Conservation (phyloP, 2,888 invertebrate genomes). For the Malthinus seriepunctatus region DNA sequence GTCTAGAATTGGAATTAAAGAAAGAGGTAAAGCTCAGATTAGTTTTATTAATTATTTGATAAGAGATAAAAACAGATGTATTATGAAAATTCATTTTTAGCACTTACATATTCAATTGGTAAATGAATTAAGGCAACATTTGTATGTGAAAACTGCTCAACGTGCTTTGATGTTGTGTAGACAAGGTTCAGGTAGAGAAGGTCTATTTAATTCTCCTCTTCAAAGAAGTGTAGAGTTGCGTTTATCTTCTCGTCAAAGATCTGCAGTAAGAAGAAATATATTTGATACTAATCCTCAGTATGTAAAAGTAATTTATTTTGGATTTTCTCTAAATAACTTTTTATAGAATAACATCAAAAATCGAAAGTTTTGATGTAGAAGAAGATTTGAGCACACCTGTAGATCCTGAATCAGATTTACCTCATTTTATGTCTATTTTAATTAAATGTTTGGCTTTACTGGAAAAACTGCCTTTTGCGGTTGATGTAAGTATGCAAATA, state of each 20-base stretch:
- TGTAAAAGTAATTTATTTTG: constrained; percentile 8
- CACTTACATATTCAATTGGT: constrained; percentile 70
- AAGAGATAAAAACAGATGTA: no score
- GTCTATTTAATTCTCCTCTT: constrained; percentile 57
- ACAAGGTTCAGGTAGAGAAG: constrained; percentile 64
- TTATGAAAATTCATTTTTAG: constrained; percentile 45
- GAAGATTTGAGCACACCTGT: constrained; percentile 60
- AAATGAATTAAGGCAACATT: constrained; percentile 71
- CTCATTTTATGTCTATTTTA: constrained; percentile 76
- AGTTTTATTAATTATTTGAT: constrained; percentile 26
- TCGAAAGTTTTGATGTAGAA: constrained; percentile 55
- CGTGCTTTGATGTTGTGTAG: constrained; percentile 58
- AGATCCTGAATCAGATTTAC: constrained; percentile 65
- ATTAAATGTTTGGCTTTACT: constrained; percentile 84
- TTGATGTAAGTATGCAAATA: constrained; percentile 65
- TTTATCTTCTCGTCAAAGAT: constrained; percentile 60
- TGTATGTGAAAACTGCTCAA: constrained; percentile 61
- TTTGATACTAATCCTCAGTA: constrained; percentile 29
- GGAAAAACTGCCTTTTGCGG: constrained; percentile 81
- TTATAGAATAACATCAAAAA: constrained; percentile 41
- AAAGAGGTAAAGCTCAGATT: no score
- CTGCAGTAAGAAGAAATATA: constrained; percentile 36
- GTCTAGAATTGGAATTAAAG: constrained; percentile 71
- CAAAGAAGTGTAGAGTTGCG: constrained; percentile 62
- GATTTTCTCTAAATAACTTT: constrained; percentile 8